Conservation (phyloP, 2,797 vertebrate species). For the Ara ararauna region DNA sequence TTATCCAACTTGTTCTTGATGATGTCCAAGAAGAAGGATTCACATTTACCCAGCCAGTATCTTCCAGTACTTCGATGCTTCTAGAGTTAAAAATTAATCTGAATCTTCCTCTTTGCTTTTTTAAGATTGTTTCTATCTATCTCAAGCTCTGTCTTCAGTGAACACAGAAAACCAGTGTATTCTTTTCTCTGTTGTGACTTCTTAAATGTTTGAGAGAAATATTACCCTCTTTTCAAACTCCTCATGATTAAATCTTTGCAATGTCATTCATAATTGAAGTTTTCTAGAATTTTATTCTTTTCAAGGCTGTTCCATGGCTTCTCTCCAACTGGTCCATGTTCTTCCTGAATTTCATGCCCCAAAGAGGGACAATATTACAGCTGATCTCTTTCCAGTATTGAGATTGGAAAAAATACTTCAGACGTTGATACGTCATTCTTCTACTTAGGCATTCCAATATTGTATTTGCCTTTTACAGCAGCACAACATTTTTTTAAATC, state of each 20-base stretch:
- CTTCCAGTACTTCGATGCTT: background rate
- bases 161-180: background rate
- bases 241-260: background rate
- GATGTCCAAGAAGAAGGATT: background rate
- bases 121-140: background rate
- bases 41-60: background rate
- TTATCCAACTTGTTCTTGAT: background rate
- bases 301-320: background rate
- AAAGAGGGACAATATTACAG: background rate
- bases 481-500: background rate
- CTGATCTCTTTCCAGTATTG: background rate
- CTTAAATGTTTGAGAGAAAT: background rate
- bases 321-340: background rate
- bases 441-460: background rate
- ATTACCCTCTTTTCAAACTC: background rate
- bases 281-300: background rate
- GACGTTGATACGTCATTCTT: background rate
- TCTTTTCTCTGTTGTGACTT: background rate
- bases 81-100: background rate
- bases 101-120: background rate
- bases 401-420: background rate
- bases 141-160: background rate
- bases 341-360: background rate
- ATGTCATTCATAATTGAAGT: background rate
- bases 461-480: background rate